Base-by-base conservation (phyloP, 2,888 invertebrate genomes). In the Drosophila villosipedis region DNA sequence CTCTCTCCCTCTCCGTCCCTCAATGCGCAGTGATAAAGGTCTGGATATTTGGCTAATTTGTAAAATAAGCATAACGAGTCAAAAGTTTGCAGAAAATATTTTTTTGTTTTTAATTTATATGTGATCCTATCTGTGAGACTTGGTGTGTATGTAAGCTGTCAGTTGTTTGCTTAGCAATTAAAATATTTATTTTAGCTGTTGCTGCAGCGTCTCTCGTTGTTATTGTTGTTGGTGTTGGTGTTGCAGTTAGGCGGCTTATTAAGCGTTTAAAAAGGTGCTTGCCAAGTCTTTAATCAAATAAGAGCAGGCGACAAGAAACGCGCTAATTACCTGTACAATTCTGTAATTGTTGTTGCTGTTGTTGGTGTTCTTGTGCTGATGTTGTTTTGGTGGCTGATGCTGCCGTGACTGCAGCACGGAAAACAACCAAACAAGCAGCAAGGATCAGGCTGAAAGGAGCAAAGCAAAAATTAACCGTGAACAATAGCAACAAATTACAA, bases 141-240 rank as follows among this genome's bases (percentile, higher is more conserved):
- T 25, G 41, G 33, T 52, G 35, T 58, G 16, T 47, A 39, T n/a
- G 39, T 30, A 55, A 33, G 49, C 54, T 61, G 76, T 9, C 52
- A 66, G 70, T 78, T 87, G 70, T 82, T 82, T 82, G 73, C 78
- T 55, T 73, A 67, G 73, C 87, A 86, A 82, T 89, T 82, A 80
- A 83, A 89, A 85, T 86, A 86, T 85, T 89, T 80, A 82, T 80
- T 82, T 81, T 79, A 60, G 53, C 72, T 55, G 30, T 14, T 52
- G 52, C 52, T 22, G 19, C 43, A 31, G 28, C 53, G 57, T 39
- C 35, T 63, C 50, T 53, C 52, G 28, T 31, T 47, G 39, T 31
- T 54, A 43, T 59, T 62, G 28, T 54, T 49, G 54, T 52, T 41
- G 59, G 22, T 69, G 58, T 37, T 55, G 58, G 30, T 64, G 58